Base-by-base conservation (phyloP, 2,113 vertebrate species). In the Stigmatopora nigra region DNA sequence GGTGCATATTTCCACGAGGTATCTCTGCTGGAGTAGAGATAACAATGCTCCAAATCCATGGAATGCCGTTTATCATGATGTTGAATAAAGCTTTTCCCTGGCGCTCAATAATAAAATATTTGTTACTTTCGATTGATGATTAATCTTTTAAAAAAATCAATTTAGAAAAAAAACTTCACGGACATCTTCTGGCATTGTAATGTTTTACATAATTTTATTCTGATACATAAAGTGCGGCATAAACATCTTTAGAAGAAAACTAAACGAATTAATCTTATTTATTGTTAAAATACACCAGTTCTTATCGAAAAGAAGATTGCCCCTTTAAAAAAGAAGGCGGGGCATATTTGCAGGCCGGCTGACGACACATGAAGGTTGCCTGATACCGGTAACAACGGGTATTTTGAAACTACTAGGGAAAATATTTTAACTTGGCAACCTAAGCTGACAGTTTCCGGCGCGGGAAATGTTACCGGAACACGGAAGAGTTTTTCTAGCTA, bases 1-100 rank as follows among this genome's bases (percentile, higher is more conserved):
- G 92, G 90, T 0, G 94, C 96, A 0, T 99, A 98, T 78, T 92
- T 99, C 71, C 84, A 96, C 31, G 95, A 99, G 80, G 93, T 98
- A 55, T 95, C 97, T 44, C 91, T 87, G 83, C 81, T 99, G 83
- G 62, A 90, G 63, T 92, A 76, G 90, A 71, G 4, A 5, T n/a
- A 7, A n/a, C 25, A 3, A 65, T 45, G 2, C 62, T 19, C 12
- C 35, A 5, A 19, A 9, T 35, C 8, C 20, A 59, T 12, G 16
- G 9, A 59, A 4, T 8, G 35, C 53, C 15, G 9, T 53, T 53
- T 19, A 8, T n/a, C n/a, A n/a, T 51, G 16, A 51, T 51, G 8
- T n/a, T 51, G 13, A 10, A 41, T 8, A 25, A 17, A 6, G 20
- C 65, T 71, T 73, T 5, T 78, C 17, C 17, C 22, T 44, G 7